Percentiles rank a stretch among this genome's conserved stretches.
These are phyloP conservation scores for Bubo blakistoni DNA, from an alignment of 2,113 vertebrate genomes.

Conservation along the genomic window DNA sequence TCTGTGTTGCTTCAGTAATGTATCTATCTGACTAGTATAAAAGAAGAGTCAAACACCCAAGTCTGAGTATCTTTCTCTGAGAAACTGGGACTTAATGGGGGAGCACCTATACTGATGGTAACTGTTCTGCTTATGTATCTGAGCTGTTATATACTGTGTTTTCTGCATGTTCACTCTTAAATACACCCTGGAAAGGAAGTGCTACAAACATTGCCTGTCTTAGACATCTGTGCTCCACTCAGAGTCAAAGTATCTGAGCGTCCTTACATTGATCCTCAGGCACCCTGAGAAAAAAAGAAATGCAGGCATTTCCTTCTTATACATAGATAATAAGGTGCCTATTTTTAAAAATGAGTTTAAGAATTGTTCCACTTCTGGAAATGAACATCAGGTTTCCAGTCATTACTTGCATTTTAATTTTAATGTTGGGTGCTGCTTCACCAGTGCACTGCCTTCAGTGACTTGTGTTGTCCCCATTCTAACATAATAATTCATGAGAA, in stretches of 20 bases:
- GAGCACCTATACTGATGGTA: background rate
- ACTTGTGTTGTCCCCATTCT: background rate
- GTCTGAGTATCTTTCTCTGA: background rate
- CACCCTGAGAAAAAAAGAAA: background rate
- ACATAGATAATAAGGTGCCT: background rate
- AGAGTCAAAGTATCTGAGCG: background rate
- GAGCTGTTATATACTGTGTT: background rate
- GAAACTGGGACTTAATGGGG: background rate
- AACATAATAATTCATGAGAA: background rate
- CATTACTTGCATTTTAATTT: background rate
- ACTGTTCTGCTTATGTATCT: background rate
- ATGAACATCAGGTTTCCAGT: background rate
- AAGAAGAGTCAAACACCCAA: background rate
- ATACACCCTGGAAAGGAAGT: background rate
- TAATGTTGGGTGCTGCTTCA: background rate
- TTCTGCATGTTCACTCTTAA: background rate
- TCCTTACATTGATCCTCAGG: background rate
- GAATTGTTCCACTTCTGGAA: background rate
- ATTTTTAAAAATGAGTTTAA: background rate
- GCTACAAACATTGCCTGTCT: slow-evolving; percentile 7
- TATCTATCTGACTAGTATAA: background rate
- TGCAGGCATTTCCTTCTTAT: background rate
- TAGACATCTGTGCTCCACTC: slow-evolving; percentile 1
- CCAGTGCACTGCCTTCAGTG: background rate
- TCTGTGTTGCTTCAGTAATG: background rate